A percentile compares a stretch with the other conserved stretches of the same genome.
phyloP scores from a whole-genome alignment of 2,888 invertebrate genomes.

The Itoplectis maculator region DNA sequence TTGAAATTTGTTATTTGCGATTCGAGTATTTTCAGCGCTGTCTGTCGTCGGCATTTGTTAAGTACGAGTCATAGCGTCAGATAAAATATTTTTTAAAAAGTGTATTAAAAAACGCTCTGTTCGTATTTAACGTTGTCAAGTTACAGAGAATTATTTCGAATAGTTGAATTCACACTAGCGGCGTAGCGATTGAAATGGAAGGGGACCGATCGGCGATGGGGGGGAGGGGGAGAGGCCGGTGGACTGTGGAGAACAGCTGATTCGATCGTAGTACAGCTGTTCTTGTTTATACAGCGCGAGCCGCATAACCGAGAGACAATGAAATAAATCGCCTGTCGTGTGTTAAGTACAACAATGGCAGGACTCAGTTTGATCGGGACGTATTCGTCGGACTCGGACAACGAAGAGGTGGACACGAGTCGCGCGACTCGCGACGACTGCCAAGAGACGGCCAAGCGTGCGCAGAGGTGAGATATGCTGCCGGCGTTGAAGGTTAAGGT shows the following conservation, averaged over 20 bases:
- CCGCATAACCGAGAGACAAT: background rate
- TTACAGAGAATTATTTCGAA: background rate
- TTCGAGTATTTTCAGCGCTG: background rate
- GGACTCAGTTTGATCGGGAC: conserved; percentile 77
- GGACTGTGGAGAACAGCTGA: conserved; percentile 29
- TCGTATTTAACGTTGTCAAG: too few species aligned
- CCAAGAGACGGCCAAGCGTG: conserved; percentile 35
- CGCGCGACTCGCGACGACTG: conserved; percentile 25
- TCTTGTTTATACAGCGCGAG: conserved; percentile 10
- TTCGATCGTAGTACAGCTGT: conserved; percentile 10
- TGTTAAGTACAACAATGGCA: conserved; percentile 74
- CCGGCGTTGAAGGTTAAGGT: conserved; percentile 24
- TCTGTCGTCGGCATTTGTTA: background rate
- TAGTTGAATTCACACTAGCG: background rate
- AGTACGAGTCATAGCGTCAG: too few species aligned
- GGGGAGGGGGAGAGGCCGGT: too few species aligned
- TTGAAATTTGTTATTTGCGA: background rate
- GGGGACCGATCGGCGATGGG: too few species aligned
- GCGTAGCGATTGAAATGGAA: background rate
- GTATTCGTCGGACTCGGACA: conserved; percentile 79
- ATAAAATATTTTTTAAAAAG: too few species aligned
- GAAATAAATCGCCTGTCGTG: background rate
- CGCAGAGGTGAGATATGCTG: conserved; percentile 53
- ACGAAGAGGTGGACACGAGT: conserved; percentile 68
- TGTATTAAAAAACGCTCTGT: too few species aligned